Base-by-base conservation (phyloP, 2,888 invertebrate species). In the Agriopis marginaria region DNA sequence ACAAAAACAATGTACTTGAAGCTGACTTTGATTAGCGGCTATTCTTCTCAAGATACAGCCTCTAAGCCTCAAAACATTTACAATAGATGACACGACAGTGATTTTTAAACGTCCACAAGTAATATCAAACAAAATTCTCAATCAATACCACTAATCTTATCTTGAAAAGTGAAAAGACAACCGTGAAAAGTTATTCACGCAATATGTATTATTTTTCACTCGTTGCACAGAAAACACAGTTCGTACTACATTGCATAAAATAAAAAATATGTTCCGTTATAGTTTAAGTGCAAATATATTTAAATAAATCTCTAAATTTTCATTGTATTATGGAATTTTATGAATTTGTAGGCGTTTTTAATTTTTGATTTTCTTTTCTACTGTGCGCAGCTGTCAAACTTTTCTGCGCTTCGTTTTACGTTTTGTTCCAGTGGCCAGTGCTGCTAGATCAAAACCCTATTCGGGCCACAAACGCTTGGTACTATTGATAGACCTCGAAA, bases 331-430 rank as follows among this genome's bases (percentile, higher is more conserved):
- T 14, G 44, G 49, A 23, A 23, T 51, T 44, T 62, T 11, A 10
- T 63, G 44, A 45, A 51, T 74, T 75, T 76, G 68, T 76, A 86
- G 85, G 85, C 85, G 86, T 86, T 82, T 80, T 75, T 72, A 77
- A 71, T 55, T 63, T 58, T 50, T 58, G 49, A 55, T 55, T 72
- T 70, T n/a, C 12, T n/a, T n/a, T 7, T 49, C 50, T 40, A 61
- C 69, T 77, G 75, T 81, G 84, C 86, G 87, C 83, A 88, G 83
- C 87, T 88, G 88, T 87, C 88, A 88, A 82, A 71, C 77, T 79
- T 82, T 84, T 82, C 79, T 82, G 81, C 80, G 80, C 77, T 77
- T 81, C 54, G 45, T 62, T 54, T 60, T 23, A 59, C 32, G 62
- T 50, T 65, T 67, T 62, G 56, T 55, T 71, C 32, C 32, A 32